These are phyloP conservation scores for Lindbergichthys nudifrons DNA, from an alignment of 2,797 vertebrate genomes.

Conservation along the genomic window DNA sequence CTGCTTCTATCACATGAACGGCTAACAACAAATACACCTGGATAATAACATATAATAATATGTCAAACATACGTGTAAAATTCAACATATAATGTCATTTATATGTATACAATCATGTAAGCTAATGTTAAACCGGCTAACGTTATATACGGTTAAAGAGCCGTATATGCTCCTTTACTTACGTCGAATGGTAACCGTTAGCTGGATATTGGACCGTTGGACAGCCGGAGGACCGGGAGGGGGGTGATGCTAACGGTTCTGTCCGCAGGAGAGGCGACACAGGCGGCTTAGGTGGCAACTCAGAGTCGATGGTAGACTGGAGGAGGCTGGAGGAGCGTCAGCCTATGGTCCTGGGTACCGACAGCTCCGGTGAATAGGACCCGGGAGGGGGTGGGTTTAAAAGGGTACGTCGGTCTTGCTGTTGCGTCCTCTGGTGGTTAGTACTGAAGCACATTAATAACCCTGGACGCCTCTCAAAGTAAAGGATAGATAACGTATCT, in stretches of 20 bases:
- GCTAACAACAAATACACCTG: conserved; percentile 9
- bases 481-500: neutral
- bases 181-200: neutral
- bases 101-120: too few species aligned
- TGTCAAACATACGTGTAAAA: neutral
- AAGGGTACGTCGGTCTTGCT: neutral
- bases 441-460: too few species aligned
- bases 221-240: neutral
- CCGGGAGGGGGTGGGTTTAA: too few species aligned
- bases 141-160: neutral
- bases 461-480: too few species aligned
- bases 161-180: neutral
- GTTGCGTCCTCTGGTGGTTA: conserved; percentile 30
- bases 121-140: neutral
- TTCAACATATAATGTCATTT: neutral
- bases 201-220: neutral
- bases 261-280: neutral
- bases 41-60: neutral
- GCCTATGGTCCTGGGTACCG: neutral
- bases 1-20: neutral
- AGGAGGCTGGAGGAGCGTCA: neutral
- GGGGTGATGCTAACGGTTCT: neutral
- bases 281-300: neutral
- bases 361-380: neutral
- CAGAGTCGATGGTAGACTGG: neutral